Evolutionary conservation across 1,140 invertebrate genomes (phyloP), one percentile per base, ranked within the genome.

Genomic region (Heliconius hewitsoni): DNA sequence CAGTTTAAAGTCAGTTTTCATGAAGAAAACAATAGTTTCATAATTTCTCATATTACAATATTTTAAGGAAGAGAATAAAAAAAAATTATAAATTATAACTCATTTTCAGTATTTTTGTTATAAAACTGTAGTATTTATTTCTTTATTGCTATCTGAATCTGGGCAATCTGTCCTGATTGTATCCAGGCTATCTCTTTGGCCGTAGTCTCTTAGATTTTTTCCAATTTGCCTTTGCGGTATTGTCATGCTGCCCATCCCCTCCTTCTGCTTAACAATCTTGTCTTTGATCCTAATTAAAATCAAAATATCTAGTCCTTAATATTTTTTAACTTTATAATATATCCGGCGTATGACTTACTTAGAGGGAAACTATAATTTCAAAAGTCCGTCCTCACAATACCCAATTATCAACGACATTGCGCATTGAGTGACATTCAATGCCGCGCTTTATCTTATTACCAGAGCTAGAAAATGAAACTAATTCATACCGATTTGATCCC

Each of bases 231-330:
- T 80, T 73, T 60, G 72, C 1, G 34, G 13, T 19, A 73, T 73
- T 27, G 27, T 79, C 75, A 81, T 82, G 71, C 70, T 83, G 37
- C 55, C 80, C 74, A 83, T 83, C 39, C 39, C 55, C 71, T 71
- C 60, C 42, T 71, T 78, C 77, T 30, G 76, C n/a, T 27, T 78
- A 50, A 81, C 85, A 83, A 84, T 84, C 73, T 73, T 85, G 66
- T 88, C 84, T 86, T 90, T 88, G 74, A 90, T 85, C 91, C 91
- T 93, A 86, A 77, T 73, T 83, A 86, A 81, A 86, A 82, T 81
- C 37, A 77, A 82, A 77, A 75, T 46, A 30, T 74, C 55, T 39
- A 16, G 46, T 74, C n/a, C 74, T 80, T 55, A 60, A 75, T 55
- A 74, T 55, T 78, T 66, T 52, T 52, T 19, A 6, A 13, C 4